These are phyloP conservation scores for Polyommatus iphigenia DNA, from an alignment of 2,888 invertebrate genomes.

Conservation along the genomic window DNA sequence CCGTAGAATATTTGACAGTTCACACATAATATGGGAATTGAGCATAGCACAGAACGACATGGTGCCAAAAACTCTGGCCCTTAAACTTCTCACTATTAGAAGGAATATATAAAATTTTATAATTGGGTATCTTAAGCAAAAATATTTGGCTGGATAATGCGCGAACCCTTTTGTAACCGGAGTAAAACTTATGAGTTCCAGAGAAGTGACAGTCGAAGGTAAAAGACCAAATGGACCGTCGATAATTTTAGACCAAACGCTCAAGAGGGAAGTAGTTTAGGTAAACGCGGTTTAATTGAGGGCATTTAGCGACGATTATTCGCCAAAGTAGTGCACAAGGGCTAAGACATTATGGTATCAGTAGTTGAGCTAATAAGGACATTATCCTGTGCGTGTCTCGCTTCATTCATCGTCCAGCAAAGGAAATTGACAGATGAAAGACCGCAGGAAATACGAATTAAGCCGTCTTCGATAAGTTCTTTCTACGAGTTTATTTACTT, in stretches of 20 bases:
- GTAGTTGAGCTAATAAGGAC: conserved; percentile 28
- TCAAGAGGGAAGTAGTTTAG: background rate
- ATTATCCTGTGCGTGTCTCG: conserved; percentile 56
- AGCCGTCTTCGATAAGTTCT: conserved; percentile 59
- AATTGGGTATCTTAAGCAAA: background rate
- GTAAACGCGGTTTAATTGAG: background rate
- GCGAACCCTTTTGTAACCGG: background rate
- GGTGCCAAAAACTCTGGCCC: background rate
- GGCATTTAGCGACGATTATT: background rate
- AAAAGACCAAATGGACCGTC: background rate
- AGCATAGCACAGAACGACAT: background rate
- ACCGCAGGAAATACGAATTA: conserved; percentile 73
- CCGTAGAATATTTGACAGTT: conserved; percentile 34
- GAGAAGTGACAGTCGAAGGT: background rate
- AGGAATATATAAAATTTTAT: background rate
- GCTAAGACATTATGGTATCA: conserved; percentile 22
- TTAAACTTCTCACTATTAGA: background rate
- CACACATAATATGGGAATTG: background rate
- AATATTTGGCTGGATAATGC: background rate
- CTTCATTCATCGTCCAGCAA: conserved; percentile 60
- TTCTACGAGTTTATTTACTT: conserved; percentile 43
- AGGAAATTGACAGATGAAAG: conserved; percentile 73
- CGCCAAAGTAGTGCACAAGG: background rate
- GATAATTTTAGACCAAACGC: background rate
- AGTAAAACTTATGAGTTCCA: background rate